A percentile compares a stretch with the other conserved stretches of the same genome.
Evolutionary conservation across 1,140 invertebrate species (phyloP).

Genomic region (Marisa cornuarietis): DNA sequence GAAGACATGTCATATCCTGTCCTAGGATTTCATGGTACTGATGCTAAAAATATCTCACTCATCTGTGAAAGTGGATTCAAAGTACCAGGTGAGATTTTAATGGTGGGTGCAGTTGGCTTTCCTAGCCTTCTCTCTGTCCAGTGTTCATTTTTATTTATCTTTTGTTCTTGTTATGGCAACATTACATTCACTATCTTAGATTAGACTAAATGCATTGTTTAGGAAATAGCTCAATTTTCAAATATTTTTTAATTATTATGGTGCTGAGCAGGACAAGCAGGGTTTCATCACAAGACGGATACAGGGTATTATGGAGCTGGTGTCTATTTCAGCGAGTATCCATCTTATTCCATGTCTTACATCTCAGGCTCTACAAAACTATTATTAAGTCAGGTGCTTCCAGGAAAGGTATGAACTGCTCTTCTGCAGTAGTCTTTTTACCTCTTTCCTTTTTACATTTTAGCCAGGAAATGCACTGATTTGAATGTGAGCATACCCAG

Average conservation of each 20-base stretch:
- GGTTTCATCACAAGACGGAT: constrained; percentile 48
- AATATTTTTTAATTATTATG: too few relatives aligned
- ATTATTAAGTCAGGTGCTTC: constrained; percentile 54
- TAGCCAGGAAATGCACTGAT: neutral
- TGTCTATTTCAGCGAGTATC: constrained; percentile 61
- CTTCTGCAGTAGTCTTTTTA: neutral
- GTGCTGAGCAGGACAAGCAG: constrained; percentile 38
- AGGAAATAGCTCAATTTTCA: too few relatives aligned
- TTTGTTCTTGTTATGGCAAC: neutral
- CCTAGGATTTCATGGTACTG: constrained; percentile 58
- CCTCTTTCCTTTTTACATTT: neutral
- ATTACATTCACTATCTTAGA: too few relatives aligned
- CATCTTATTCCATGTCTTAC: constrained; percentile 52
- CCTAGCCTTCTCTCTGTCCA: neutral
- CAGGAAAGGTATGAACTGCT: constrained; percentile 40
- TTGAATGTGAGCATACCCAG: neutral
- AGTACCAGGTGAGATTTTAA: constrained; percentile 44
- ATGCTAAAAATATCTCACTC: constrained; percentile 44
- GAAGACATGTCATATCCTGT: constrained; percentile 52
- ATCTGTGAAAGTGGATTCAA: constrained; percentile 56
- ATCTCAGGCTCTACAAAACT: constrained; percentile 41
- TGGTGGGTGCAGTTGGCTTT: neutral
- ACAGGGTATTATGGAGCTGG: constrained; percentile 55
- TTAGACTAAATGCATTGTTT: too few relatives aligned
- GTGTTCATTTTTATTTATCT: neutral